A percentile compares a stretch with the other conserved stretches of the same genome.
Conservation (phyloP, 2,888 invertebrate species). For the Pseudococcus jackbeardsleyi region DNA sequence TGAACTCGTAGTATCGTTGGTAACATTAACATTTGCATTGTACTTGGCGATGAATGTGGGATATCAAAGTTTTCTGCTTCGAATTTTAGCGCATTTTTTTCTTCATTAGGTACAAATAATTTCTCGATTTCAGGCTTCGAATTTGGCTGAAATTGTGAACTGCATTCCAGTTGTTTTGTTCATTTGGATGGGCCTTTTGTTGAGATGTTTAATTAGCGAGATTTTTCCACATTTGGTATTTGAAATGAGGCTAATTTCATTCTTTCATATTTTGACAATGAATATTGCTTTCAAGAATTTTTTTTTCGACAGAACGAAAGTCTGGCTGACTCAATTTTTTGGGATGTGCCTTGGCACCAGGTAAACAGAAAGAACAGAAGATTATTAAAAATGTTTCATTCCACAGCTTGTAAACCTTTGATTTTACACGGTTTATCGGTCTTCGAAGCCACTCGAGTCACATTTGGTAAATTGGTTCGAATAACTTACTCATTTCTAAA, state of each 20-base stretch:
- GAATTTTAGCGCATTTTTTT: background rate
- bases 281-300: background rate
- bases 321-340: background rate
- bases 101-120: background rate
- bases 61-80: background rate
- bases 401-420: background rate
- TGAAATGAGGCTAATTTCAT: background rate
- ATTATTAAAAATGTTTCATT: background rate
- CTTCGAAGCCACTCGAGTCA: background rate
- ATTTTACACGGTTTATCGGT: background rate
- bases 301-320: background rate
- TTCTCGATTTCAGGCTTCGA: background rate
- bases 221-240: background rate
- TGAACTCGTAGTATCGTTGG: background rate
- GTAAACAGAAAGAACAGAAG: background rate
- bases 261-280: background rate
- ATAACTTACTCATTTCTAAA: background rate
- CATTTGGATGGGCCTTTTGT: background rate
- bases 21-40: background rate
- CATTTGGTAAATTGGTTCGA: background rate
- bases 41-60: background rate
- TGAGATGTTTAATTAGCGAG: background rate
- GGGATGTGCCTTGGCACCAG: background rate
- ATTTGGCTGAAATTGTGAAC: too few species aligned
- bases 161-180: background rate